Evolutionary conservation across 2,113 vertebrate species (phyloP).

Genomic region (Montifringilla adamsi): DNA sequence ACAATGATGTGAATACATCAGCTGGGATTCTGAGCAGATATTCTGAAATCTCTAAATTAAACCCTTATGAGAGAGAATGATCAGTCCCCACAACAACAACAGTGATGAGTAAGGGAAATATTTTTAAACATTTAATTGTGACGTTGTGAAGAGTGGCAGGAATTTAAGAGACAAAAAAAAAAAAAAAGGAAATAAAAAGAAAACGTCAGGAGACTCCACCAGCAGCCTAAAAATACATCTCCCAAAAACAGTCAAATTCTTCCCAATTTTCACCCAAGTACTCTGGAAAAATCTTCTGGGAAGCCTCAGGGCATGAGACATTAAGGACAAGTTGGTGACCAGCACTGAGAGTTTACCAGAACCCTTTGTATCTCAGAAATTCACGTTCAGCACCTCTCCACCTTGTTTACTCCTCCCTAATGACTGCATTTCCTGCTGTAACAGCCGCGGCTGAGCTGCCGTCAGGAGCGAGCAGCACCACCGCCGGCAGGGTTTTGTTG

Average conservation of each 20-base stretch:
- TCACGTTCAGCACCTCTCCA: neutral
- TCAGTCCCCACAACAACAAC: neutral
- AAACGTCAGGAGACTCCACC: neutral
- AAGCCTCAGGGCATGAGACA: neutral
- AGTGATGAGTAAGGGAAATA: constrained; percentile 3
- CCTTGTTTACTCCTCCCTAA: neutral
- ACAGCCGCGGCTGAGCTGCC: neutral
- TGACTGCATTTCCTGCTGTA: fast-evolving
- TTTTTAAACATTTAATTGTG: constrained; percentile 8
- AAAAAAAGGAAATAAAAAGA: neutral
- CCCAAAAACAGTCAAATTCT: neutral
- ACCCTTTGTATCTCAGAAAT: neutral
- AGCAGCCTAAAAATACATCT: neutral
- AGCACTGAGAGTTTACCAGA: neutral
- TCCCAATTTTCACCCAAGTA: neutral
- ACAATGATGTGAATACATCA: neutral
- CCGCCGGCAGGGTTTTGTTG: too few species aligned
- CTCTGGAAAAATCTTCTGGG: neutral
- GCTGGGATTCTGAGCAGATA: neutral
- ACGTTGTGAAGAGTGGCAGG: neutral
- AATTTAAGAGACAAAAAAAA: neutral
- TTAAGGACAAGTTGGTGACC: neutral
- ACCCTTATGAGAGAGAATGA: neutral
- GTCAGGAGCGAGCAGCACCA: fast-evolving
- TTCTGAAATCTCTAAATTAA: neutral